Evolutionary conservation across 37 sponge, comb jelly and placozoan genomes (phyloP), one percentile per base, ranked within the genome.

Genomic region (Ephydatia muelleri): DNA sequence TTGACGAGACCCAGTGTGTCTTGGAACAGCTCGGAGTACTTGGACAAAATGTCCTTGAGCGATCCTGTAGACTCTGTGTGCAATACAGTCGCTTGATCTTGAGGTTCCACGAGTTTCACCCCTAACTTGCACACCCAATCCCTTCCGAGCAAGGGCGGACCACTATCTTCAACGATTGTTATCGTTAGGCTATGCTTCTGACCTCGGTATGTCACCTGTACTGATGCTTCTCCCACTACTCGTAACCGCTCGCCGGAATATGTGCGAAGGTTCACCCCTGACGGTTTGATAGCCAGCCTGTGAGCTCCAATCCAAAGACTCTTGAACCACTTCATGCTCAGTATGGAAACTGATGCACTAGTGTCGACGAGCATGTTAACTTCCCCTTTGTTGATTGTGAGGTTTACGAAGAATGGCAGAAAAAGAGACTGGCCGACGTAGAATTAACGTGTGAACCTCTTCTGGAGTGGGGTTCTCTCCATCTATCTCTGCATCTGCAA

Each of bases 321-420:
- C 8, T 22, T 23, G 39, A 68, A 43, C 76, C 33, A 68, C 38
- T 4, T 57, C 57, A 57, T 43, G 47, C 57, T 57, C 14, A 57
- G 6, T 5, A 77, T 3, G 34, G 85, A 31, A 1, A 83, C 36
- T 12, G 75, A 38, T 14, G 84, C 75, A 0, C 84, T 40, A 3
- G 84, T 83, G 67, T 75, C 84, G 25, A 83, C n/a, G 43, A 13
- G 14, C 57, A 57, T 57, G 57, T 11, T 4, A 13, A 57, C 14
- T 11, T 57, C 16, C 16, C 1, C 57, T 21, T 4, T 43, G 47
- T 43, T 43, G 8, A 43, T 57, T 11, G 57, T 13, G 57, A 57
- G 19, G 16, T 11, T 57, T 4, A 57, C 57, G 14, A 11, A 13
- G 57, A 57, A 11, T 21, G 57, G 57, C 16, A 21, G 57, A 43